A percentile compares a stretch with the other conserved stretches of the same genome.
Conservation (phyloP, 2,888 invertebrate genomes). For the Pachymerium ferrugineum region DNA sequence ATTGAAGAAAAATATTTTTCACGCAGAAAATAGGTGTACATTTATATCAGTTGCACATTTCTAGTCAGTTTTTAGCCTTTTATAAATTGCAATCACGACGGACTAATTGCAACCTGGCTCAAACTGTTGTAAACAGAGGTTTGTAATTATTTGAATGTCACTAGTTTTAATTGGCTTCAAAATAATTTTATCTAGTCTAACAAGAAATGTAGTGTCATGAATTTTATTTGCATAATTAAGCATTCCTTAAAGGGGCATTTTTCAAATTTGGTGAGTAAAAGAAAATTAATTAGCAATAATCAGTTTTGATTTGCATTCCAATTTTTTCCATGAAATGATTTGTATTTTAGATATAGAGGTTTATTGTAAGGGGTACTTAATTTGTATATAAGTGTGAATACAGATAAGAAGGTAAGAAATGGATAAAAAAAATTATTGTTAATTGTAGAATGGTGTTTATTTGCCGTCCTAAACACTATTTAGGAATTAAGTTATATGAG, state of each 20-base stretch:
- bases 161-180: background rate
- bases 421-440: background rate
- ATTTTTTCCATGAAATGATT: background rate
- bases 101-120: background rate
- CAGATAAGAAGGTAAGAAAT: too few relatives aligned
- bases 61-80: background rate
- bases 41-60: background rate
- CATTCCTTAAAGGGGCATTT: background rate
- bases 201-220: too few relatives aligned
- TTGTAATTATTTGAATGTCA: background rate
- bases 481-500: background rate
- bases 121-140: background rate
- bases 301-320: background rate
- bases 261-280: background rate
- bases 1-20: background rate
- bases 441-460: background rate
- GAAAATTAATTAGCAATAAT: background rate
- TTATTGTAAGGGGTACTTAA: background rate
- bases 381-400: background rate
- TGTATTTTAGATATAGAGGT: too few relatives aligned
- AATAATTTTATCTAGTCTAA: background rate
- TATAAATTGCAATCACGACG: background rate
- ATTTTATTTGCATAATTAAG: background rate
- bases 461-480: background rate
- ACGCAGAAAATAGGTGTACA: slow-evolving; percentile 18